Conservation (phyloP, 35 echinoderm and acorn worm genomes). For the Holothuria glaberrima region DNA sequence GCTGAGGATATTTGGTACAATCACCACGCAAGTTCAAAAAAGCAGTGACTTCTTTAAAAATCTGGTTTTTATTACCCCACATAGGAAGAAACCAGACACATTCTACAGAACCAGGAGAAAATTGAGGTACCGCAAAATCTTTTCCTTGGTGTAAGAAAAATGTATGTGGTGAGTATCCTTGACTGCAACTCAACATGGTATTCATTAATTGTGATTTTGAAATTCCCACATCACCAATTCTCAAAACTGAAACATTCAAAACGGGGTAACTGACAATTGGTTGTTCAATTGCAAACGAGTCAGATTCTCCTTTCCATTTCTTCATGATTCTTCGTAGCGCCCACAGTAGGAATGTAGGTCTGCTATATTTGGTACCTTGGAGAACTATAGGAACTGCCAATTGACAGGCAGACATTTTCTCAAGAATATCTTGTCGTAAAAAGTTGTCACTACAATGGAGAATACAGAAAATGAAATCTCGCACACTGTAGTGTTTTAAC, state of each 20-base stretch:
- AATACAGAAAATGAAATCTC: neutral
- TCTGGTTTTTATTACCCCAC: neutral
- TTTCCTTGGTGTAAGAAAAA: neutral
- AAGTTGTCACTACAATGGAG: conserved; percentile 4
- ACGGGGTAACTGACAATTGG: neutral
- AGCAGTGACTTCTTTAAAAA: neutral
- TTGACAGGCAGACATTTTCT: conserved; percentile 41
- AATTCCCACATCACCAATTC: neutral
- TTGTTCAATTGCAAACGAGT: neutral
- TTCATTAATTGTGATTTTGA: conserved; percentile 9
- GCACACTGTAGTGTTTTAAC: neutral
- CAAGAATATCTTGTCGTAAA: conserved; percentile 11
- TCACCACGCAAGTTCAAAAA: conserved; percentile 3
- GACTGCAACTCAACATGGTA: neutral
- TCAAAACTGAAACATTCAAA: neutral
- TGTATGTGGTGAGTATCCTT: neutral
- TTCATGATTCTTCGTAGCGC: conserved; percentile 2
- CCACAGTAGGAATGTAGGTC: neutral
- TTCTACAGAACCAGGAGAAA: neutral
- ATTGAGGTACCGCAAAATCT: neutral
- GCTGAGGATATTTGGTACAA: neutral
- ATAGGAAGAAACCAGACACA: conserved; percentile 4
- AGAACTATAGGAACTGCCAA: conserved; percentile 11
- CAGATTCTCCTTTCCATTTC: conserved; percentile 12
- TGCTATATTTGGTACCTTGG: neutral